phyloP scores from a whole-genome alignment of 2,113 vertebrate species.

The Hypanus sabinus region DNA sequence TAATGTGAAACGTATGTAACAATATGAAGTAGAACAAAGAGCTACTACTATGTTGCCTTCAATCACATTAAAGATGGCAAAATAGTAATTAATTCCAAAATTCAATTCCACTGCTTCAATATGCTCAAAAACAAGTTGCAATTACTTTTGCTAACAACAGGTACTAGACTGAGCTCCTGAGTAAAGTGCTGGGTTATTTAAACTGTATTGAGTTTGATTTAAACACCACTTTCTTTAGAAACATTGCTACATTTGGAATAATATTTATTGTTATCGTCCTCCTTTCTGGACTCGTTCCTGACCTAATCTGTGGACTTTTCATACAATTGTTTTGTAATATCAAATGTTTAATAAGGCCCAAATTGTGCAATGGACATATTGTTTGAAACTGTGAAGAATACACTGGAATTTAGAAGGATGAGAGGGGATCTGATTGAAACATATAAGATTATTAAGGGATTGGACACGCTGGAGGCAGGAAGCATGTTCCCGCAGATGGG shows the following conservation, averaged over 20 bases:
- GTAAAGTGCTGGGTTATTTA: neutral
- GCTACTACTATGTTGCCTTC: too few species aligned
- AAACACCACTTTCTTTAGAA: too few species aligned
- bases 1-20: neutral
- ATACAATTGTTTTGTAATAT: neutral
- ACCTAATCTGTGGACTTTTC: neutral
- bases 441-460: too few species aligned
- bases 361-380: neutral
- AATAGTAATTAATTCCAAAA: too few species aligned
- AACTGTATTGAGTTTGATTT: too few species aligned
- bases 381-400: neutral
- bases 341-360: neutral
- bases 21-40: too few species aligned
- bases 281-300: neutral
- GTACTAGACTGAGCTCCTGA: neutral
- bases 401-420: too few species aligned
- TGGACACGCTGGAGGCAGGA: too few species aligned
- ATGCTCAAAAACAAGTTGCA: neutral
- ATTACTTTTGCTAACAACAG: neutral
- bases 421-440: too few species aligned
- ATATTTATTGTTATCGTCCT: neutral
- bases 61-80: too few species aligned
- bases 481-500: too few species aligned
- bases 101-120: neutral
- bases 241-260: neutral